phyloP scores from a whole-genome alignment of 1,140 invertebrate genomes.

The Panulirus ornatus region DNA sequence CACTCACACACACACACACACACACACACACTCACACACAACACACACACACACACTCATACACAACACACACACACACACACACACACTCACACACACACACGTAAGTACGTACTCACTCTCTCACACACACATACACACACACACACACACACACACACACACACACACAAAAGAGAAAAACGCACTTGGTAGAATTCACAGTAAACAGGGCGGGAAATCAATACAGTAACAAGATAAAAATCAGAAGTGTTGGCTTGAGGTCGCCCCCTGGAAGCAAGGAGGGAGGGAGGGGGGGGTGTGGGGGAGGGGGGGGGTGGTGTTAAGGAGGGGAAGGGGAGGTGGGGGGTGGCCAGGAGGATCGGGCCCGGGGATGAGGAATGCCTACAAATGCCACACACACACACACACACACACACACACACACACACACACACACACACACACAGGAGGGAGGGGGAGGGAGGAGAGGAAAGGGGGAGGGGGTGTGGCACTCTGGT shows the following conservation, averaged over 20 bases:
- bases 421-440: background rate
- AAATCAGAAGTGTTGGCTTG: slow-evolving; percentile 12
- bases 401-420: background rate
- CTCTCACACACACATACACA: background rate
- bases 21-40: background rate
- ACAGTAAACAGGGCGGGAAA: background rate
- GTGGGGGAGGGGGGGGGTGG: background rate
- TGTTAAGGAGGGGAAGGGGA: background rate
- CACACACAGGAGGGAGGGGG: background rate
- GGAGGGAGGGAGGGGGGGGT: background rate
- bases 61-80: background rate
- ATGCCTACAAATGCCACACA: background rate
- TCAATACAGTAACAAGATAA: slow-evolving; percentile 14
- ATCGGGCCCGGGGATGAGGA: background rate
- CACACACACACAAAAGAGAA: too few species aligned
- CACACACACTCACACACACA: slow-evolving; percentile 10
- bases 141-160: slow-evolving; percentile 15
- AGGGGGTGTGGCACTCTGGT: background rate
- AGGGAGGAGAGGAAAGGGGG: background rate
- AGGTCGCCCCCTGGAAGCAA: background rate
- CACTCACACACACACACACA: background rate
- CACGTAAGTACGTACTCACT: background rate
- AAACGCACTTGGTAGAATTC: too few species aligned
- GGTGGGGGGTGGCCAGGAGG: background rate
- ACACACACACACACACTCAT: background rate